These are phyloP conservation scores for Sinopyrophorus schimmeli DNA, from an alignment of 2,888 invertebrate genomes.

Conservation along the genomic window DNA sequence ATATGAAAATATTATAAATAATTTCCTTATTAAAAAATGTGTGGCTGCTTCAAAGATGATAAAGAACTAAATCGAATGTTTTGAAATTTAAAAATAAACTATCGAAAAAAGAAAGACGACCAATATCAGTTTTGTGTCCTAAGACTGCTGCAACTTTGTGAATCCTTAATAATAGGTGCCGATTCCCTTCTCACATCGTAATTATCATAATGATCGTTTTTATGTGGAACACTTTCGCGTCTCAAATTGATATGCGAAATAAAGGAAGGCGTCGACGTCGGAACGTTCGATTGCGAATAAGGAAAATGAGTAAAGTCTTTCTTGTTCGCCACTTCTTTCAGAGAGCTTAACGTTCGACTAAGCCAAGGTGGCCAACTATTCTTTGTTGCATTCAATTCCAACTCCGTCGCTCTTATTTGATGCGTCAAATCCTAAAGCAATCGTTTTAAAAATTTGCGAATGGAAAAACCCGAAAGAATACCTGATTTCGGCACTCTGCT, in stretches of 20 bases:
- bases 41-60: no score
- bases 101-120: conserved; percentile 31
- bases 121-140: conserved; percentile 43
- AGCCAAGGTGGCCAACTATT: conserved; percentile 92
- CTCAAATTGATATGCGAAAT: conserved; percentile 54
- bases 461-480: no score
- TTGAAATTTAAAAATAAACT: conserved; percentile 5
- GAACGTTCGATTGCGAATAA: conserved; percentile 44
- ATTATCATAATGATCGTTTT: conserved; percentile 42
- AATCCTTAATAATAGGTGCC: conserved; percentile 53
- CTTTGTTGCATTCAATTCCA: conserved; percentile 72
- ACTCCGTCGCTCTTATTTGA: conserved; percentile 79
- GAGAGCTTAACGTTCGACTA: conserved; percentile 84
- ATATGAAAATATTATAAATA: no score
- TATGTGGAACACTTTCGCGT: conserved; percentile 57
- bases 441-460: not conserved
- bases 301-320: conserved; percentile 52
- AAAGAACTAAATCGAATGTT: no score
- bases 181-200: conserved; percentile 48
- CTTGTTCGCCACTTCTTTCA: conserved; percentile 73
- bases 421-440: conserved; percentile 79
- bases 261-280: conserved; percentile 48
- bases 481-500: conserved; percentile 94
- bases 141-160: conserved; percentile 55
- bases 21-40: no score